Conservation (phyloP, 2,888 invertebrate species). For the Eupithecia abbreviata region DNA sequence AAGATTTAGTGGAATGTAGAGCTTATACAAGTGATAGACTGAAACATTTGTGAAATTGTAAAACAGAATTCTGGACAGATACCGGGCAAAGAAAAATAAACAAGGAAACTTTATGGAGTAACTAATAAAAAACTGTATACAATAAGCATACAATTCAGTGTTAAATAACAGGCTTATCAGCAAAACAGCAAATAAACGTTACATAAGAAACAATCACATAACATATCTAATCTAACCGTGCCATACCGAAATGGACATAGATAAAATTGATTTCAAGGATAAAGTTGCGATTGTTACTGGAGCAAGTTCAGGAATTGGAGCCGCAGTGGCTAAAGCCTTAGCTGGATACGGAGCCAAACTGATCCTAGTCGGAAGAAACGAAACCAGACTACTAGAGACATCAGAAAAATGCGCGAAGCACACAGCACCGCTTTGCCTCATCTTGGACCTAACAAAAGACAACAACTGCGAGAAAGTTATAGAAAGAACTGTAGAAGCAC, state of each 20-base stretch:
- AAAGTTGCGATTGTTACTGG: constrained; percentile 66
- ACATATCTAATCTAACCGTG: neutral
- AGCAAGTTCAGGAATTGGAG: constrained; percentile 64
- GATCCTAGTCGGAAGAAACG: constrained; percentile 57
- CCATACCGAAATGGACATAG: constrained; percentile 43
- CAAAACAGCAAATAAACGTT: neutral
- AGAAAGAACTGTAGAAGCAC: constrained; percentile 54
- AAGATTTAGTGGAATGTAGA: neutral
- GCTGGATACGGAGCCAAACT: constrained; percentile 55
- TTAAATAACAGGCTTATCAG: neutral
- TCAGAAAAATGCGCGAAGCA: constrained; percentile 52
- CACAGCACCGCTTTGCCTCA: constrained; percentile 49
- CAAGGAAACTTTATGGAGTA: neutral
- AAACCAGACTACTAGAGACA: constrained; percentile 50
- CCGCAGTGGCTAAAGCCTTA: constrained; percentile 56
- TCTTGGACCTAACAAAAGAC: constrained; percentile 51
- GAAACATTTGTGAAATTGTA: neutral
- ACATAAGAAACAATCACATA: neutral
- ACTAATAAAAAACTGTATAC: neutral
- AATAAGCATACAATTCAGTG: neutral
- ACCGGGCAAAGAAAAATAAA: neutral
- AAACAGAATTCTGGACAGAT: neutral
- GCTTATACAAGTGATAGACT: neutral
- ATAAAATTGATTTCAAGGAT: constrained; percentile 52
- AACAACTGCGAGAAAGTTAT: constrained; percentile 57